Conservation (phyloP, 2,797 vertebrate genomes). For the Sibirionetta formosa region DNA sequence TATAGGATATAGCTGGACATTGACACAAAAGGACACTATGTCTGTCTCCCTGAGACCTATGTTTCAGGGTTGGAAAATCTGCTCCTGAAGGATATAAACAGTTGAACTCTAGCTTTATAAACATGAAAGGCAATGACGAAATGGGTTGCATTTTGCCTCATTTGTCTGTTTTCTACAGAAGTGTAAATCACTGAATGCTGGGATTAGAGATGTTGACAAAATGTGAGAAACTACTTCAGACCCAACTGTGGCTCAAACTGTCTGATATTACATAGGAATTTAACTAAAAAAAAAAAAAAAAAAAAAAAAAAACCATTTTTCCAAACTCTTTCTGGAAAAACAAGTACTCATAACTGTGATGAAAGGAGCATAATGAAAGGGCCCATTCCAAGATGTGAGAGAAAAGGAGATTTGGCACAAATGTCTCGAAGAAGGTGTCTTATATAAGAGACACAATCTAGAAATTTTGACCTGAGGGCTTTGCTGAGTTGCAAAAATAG, state of each 20-base stretch:
- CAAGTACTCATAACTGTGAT: not conserved
- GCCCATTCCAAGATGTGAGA: not conserved
- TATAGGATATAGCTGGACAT: not conserved
- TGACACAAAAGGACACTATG: not conserved
- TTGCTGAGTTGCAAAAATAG: not conserved
- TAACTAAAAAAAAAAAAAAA: not conserved
- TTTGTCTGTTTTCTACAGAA: not conserved
- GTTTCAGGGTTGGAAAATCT: not conserved
- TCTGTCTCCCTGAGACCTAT: not conserved
- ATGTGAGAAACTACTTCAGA: not conserved
- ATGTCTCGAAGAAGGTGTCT: not conserved
- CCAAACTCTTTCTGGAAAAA: not conserved
- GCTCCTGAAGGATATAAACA: not conserved
- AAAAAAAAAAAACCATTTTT: not conserved
- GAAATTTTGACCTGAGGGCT: not conserved
- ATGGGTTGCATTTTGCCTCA: not conserved
- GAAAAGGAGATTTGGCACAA: not conserved
- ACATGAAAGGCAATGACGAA: not conserved
- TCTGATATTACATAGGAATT: not conserved
- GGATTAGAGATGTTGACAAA: not conserved
- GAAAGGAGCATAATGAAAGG: not conserved
- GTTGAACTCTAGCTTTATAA: fast-evolving
- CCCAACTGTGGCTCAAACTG: not conserved
- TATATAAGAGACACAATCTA: not conserved
- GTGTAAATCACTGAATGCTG: fast-evolving